Evolutionary conservation across 2,888 invertebrate genomes (phyloP), one percentile per base, ranked within the genome.

Genomic region (Eulithis prunata): DNA sequence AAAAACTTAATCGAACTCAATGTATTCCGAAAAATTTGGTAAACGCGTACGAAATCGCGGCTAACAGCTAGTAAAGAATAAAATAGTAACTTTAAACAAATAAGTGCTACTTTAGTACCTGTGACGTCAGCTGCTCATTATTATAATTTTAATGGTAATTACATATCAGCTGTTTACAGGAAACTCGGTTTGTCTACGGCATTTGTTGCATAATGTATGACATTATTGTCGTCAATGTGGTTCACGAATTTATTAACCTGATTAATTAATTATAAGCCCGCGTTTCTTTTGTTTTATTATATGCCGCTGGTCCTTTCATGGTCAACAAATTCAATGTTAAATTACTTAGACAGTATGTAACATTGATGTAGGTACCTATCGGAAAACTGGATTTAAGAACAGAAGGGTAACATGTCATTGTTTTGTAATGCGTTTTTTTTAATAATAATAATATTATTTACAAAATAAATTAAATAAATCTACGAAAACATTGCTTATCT

Each of bases 401-500:
- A 21, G 21, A 21, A 1, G 21, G 21, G 21, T 21, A 2, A 1
- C 21, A 21, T 21, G 2, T 21, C 21, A 21, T 21, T 21, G 21
- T 10, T 3, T 1, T 41, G 2, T 41, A 41, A 41, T 10, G 2
- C 10, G 8, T 47, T 21, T 6, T 47, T 13, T 14, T 47, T 21
- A 14, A 10, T 49, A 11, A 32, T n/a, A n/a, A 8, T 10, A 21
- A 21, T 21, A 3, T 4, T 38, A 62, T 62, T 62, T 62, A 62
- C 41, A 56, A 62, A 41, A 62, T 56, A 62, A 62, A 38, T 62
- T 55, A 62, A 51, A 8, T n/a, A 47, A 49, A 21, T 14, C 47
- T 47, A 49, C 49, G 21, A 1, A 21, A 49, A 21, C 11, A 11
- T 21, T 4, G 47, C 2, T 47, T n/a, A n/a, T n/a, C 14, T 11